Evolutionary conservation across 2,797 vertebrate species (phyloP).

Genomic region (Cynodonichthys magdalenae): DNA sequence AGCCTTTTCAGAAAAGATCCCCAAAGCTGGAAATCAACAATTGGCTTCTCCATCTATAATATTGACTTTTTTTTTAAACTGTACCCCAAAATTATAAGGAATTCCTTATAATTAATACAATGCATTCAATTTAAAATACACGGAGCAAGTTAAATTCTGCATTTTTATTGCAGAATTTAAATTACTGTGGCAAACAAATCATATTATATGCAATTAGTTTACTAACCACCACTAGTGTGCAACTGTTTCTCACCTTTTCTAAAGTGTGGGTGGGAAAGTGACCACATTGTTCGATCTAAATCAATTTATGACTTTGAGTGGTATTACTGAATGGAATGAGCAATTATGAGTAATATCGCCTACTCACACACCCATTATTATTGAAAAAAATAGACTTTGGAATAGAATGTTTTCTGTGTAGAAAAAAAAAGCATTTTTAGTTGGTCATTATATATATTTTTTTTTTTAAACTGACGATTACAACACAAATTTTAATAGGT

Average conservation of each 20-base stretch:
- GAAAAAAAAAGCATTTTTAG: neutral
- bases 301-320: slow-evolving; percentile 31
- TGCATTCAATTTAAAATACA: neutral
- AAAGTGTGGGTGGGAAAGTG: slow-evolving; percentile 20
- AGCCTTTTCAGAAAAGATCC: slow-evolving; percentile 23
- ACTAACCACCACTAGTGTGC: neutral
- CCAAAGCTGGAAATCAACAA: slow-evolving; percentile 17
- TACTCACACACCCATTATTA: slow-evolving; percentile 22
- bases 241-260: neutral
- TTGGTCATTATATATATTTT: no score
- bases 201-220: neutral
- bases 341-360: slow-evolving; percentile 30
- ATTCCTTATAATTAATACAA: neutral
- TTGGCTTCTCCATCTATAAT: slow-evolving; percentile 10
- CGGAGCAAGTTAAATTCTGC: neutral
- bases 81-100: no score
- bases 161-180: no score
- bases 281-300: slow-evolving; percentile 23
- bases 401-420: neutral
- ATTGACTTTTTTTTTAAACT: neutral
- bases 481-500: no score
- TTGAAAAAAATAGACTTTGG: neutral
- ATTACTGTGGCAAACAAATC: neutral
- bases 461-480: no score
- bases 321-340: slow-evolving; percentile 23